A percentile compares a stretch with the other conserved stretches of the same genome.
Evolutionary conservation across 2,888 invertebrate genomes (phyloP).

Genomic region (Pterobdella sp.): DNA sequence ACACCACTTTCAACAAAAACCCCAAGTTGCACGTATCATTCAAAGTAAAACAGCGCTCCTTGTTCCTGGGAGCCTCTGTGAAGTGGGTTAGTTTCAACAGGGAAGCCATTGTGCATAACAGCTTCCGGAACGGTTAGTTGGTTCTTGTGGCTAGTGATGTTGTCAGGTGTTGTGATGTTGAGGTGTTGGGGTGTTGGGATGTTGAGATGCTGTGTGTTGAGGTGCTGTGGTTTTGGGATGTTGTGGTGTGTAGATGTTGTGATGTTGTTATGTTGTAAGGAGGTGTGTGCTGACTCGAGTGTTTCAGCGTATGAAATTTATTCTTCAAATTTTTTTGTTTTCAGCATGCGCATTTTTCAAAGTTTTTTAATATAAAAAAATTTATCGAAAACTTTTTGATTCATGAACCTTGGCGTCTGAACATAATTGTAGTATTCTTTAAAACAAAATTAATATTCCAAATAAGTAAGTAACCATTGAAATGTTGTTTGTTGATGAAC

Average conservation of each 20-base stretch:
- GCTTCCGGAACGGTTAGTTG: conserved; percentile 37
- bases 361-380: too few relatives aligned
- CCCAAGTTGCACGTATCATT: conserved; percentile 34
- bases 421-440: too few relatives aligned
- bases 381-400: too few relatives aligned
- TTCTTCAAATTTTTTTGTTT: too few relatives aligned
- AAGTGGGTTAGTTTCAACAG: conserved; percentile 37
- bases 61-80: conserved; percentile 39
- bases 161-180: neutral
- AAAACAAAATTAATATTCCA: too few relatives aligned
- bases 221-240: too few relatives aligned
- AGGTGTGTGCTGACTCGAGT: neutral
- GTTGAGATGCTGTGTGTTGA: neutral
- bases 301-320: neutral
- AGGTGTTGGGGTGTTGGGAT: neutral
- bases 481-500: too few relatives aligned
- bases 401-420: too few relatives aligned
- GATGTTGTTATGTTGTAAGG: neutral
- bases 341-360: too few relatives aligned
- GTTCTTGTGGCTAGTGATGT: neutral
- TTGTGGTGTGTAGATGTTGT: neutral
- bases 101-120: conserved; percentile 36
- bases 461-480: too few relatives aligned
- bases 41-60: conserved; percentile 35
- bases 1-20: conserved; percentile 53